These are phyloP conservation scores for Tetragnatha montana DNA, from an alignment of 2,888 invertebrate genomes.

Conservation along the genomic window DNA sequence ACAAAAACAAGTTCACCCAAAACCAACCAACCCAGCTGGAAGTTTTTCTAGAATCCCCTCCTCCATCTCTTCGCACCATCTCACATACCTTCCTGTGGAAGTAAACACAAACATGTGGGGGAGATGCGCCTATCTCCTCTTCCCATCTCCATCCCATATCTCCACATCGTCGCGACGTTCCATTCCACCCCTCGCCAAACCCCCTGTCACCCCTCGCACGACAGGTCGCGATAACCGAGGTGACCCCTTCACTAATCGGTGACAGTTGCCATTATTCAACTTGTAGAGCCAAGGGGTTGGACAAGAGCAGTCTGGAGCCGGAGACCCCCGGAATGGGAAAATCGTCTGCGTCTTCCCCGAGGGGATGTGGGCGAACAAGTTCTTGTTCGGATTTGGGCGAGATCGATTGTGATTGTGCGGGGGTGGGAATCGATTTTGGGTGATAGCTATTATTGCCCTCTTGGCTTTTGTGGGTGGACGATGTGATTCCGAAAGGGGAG, in stretches of 20 bases:
- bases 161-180: constrained; percentile 5
- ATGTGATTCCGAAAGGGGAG: too few species aligned
- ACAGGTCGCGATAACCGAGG: constrained; percentile 62
- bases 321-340: constrained; percentile 11
- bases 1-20: too few species aligned
- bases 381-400: not conserved
- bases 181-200: constrained; percentile 5
- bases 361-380: not conserved
- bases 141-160: not conserved
- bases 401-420: not conserved
- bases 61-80: not conserved
- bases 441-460: too few species aligned
- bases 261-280: constrained; percentile 57
- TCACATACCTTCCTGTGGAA: constrained; percentile 5
- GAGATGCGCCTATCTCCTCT: not conserved
- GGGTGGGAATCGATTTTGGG: not conserved
- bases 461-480: too few species aligned
- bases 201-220: constrained; percentile 17
- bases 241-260: constrained; percentile 34
- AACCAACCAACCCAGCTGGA: not conserved
- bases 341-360: not conserved
- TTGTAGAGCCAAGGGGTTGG: constrained; percentile 1
- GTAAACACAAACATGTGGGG: constrained; percentile 5
- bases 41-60: not conserved
- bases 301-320: constrained; percentile 7